These are phyloP conservation scores for Agonopterix heracliana DNA, from an alignment of 2,888 invertebrate genomes.

Conservation along the genomic window DNA sequence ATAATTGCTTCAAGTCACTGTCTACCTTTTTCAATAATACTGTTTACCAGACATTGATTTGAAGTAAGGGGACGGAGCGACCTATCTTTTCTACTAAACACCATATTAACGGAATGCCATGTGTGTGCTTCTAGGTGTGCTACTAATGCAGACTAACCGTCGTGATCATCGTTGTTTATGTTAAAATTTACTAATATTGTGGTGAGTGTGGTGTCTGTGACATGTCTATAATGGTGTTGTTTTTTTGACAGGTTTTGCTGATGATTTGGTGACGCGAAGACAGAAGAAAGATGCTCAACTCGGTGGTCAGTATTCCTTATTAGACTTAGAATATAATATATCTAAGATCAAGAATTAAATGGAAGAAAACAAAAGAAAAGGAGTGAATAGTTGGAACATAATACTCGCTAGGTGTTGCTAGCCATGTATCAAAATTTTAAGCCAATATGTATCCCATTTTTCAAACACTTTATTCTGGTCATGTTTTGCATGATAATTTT, in stretches of 20 bases:
- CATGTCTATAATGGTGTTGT: constrained; percentile 8
- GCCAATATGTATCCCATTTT: too few species aligned
- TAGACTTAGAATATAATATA: not conserved
- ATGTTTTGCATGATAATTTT: too few species aligned
- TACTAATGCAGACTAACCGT: constrained; percentile 57
- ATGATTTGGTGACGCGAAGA: constrained; percentile 70
- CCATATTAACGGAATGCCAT: constrained; percentile 52
- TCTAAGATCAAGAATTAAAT: not conserved
- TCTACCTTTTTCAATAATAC: not conserved
- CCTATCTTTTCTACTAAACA: constrained; percentile 23
- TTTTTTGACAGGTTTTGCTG: constrained; percentile 64
- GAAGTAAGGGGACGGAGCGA: not conserved
- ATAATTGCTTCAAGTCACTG: not conserved
- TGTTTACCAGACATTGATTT: not conserved
- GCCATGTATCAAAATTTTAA: too few species aligned
- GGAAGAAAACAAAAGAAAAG: too few species aligned
- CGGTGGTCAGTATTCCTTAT: constrained; percentile 51
- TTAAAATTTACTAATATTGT: constrained; percentile 28
- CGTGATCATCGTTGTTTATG: constrained; percentile 45
- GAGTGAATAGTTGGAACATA: too few species aligned
- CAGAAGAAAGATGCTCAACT: constrained; percentile 73
- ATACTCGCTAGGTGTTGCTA: too few species aligned
- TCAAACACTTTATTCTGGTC: too few species aligned
- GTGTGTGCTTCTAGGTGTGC: constrained; percentile 68
- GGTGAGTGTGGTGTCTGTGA: constrained; percentile 1